These are phyloP conservation scores for Pseudococcus jackbeardsleyi DNA, from an alignment of 2,888 invertebrate species.

Conservation along the genomic window DNA sequence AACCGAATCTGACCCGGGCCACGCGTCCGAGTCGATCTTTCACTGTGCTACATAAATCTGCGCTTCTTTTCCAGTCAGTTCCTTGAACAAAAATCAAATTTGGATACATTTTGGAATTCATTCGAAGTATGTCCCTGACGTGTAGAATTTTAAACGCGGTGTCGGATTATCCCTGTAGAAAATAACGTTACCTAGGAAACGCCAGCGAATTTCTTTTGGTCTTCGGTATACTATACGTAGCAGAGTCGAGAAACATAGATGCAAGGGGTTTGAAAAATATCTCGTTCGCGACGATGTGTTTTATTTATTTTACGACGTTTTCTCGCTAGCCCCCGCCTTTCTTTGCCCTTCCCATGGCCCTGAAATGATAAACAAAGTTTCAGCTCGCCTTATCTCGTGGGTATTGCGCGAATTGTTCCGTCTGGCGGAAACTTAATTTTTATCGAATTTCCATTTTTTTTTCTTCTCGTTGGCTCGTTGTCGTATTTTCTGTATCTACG, in stretches of 20 bases:
- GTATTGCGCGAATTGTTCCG: constrained; percentile 25
- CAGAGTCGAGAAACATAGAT: neutral
- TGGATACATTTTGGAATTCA: constrained; percentile 55
- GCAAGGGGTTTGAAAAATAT: constrained; percentile 40
- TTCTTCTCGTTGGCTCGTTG: neutral
- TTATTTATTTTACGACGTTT: constrained; percentile 45
- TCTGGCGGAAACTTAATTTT: constrained; percentile 45
- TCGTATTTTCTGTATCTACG: neutral
- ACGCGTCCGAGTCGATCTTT: neutral
- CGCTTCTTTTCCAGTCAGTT: neutral
- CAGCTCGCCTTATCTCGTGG: constrained; percentile 31
- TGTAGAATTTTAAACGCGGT: constrained; percentile 50
- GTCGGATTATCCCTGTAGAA: constrained; percentile 56
- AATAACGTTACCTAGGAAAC: constrained; percentile 61
- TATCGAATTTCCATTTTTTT: constrained; percentile 42
- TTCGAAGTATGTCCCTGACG: constrained; percentile 51
- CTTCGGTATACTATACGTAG: neutral
- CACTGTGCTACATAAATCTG: neutral
- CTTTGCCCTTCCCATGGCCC: neutral
- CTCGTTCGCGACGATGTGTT: neutral
- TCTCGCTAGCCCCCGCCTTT: neutral
- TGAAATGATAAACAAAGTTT: constrained; percentile 42
- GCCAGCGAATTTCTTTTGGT: constrained; percentile 62
- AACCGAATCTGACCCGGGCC: neutral
- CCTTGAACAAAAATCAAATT: constrained; percentile 43